Evolutionary conservation across 2,797 vertebrate species (phyloP).

Genomic region (Streptopelia turtur): DNA sequence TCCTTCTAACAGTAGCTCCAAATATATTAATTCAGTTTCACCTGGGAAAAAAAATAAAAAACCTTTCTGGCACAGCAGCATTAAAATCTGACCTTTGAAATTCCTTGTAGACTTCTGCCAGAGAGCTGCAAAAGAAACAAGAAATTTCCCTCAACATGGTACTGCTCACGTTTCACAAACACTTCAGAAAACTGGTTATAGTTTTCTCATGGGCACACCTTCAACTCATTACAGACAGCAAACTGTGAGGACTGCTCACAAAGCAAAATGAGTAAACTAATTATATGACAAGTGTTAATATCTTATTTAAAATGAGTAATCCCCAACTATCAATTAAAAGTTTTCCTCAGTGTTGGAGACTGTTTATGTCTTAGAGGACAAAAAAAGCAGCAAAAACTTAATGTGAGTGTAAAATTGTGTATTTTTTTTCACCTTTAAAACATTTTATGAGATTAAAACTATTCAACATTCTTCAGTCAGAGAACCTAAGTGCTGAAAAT

Average conservation of each 20-base stretch:
- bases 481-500: not conserved
- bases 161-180: not conserved
- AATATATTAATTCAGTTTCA: slow-evolving; percentile 13
- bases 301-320: not conserved
- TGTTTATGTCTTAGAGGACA: not conserved
- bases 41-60: not conserved
- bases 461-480: not conserved
- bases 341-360: not conserved
- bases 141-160: not conserved
- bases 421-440: not conserved
- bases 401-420: not conserved
- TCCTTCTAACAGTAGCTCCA: not conserved
- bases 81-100: not conserved
- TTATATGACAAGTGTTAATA: slow-evolving; percentile 11
- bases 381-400: not conserved
- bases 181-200: not conserved
- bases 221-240: slow-evolving; percentile 2
- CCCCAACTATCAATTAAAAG: slow-evolving; percentile 23
- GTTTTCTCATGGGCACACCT: not conserved
- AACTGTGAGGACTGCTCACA: slow-evolving; percentile 6
- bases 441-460: not conserved
- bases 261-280: slow-evolving; percentile 39
- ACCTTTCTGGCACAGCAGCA: not conserved
- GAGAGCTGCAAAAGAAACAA: not conserved
- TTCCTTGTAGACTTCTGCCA: not conserved